Percentiles rank a stretch among this genome's conserved stretches.
Evolutionary conservation across 2,797 vertebrate genomes (phyloP).

Genomic region (Chelidonichthys spinosus): DNA sequence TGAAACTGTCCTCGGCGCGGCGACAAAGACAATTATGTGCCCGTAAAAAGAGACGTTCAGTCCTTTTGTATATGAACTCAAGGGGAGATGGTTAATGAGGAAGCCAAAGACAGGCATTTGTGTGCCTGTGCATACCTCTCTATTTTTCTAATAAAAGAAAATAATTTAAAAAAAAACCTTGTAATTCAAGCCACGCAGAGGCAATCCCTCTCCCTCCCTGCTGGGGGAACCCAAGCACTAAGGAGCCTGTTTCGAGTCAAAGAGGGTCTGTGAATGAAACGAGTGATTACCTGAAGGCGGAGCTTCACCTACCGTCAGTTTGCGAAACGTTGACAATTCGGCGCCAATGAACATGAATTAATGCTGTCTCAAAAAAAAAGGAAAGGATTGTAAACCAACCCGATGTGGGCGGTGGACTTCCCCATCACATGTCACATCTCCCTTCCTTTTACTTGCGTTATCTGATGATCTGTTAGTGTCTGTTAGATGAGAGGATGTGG

Average conservation of each 20-base stretch:
- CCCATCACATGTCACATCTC: background rate
- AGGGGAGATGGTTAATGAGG: constrained; percentile 50
- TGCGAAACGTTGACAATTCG: constrained; percentile 6
- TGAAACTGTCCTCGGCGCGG: background rate
- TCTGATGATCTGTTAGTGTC: background rate
- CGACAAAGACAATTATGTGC: background rate
- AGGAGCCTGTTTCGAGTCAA: constrained; percentile 15
- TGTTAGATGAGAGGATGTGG: constrained; percentile 7
- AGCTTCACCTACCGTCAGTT: constrained; percentile 16
- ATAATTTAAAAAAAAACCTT: constrained; percentile 14
- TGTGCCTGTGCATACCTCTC: constrained; percentile 49
- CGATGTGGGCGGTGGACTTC: background rate
- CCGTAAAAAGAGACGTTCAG: constrained; percentile 12
- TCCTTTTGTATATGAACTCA: constrained; percentile 33
- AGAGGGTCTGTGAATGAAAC: constrained; percentile 34
- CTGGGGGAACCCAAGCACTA: constrained; percentile 26
- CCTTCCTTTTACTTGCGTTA: constrained; percentile 22
- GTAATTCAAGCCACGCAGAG: constrained; percentile 49
- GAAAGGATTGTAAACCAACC: constrained; percentile 11
- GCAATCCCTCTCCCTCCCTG: constrained; percentile 29
- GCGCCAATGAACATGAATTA: background rate
- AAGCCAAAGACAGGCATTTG: constrained; percentile 67
- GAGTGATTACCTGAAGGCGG: constrained; percentile 26
- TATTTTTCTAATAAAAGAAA: constrained; percentile 54
- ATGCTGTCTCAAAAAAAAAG: background rate